Conservation (phyloP, 92 coral and sea anemone genomes). For the Heliopora coerulea region DNA sequence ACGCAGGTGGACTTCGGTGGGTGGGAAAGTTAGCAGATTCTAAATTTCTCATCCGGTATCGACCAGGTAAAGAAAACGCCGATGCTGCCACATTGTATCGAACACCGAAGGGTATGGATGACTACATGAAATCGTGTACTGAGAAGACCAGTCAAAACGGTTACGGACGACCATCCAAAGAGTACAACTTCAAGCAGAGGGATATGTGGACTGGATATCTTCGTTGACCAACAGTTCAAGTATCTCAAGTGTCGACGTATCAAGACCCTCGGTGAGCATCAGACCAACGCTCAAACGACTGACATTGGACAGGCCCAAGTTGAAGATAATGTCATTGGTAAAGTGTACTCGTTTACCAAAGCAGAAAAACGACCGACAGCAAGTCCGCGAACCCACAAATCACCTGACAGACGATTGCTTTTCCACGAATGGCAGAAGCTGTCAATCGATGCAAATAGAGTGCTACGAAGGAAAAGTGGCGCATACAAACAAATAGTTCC, state of each 20-base stretch:
- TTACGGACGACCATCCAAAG: too few species aligned
- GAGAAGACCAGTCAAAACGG: background rate
- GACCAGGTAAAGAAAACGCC: constrained; percentile 32
- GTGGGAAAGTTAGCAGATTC: constrained; percentile 45
- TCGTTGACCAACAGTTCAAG: background rate
- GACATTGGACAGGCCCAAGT: background rate
- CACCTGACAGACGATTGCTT: too few species aligned
- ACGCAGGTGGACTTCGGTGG: constrained; percentile 48
- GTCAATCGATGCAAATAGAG: too few species aligned
- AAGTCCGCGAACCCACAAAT: too few species aligned
- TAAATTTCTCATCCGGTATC: constrained; percentile 45
- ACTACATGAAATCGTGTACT: too few species aligned
- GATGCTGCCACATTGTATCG: constrained; percentile 46
- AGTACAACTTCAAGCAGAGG: too few species aligned
- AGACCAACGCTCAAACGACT: background rate
- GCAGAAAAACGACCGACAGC: constrained; percentile 3
- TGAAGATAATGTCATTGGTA: constrained; percentile 5
- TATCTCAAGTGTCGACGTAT: too few species aligned
- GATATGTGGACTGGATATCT: background rate
- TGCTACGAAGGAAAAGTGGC: too few species aligned
- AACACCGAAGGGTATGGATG: constrained; percentile 25
- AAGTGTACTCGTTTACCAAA: background rate
- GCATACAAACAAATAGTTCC: too few species aligned
- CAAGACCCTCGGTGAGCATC: too few species aligned
- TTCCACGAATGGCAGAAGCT: too few species aligned